Evolutionary conservation across 35 echinoderm and acorn worm species (phyloP).

Genomic region (Heliocidaris erythrogramma): DNA sequence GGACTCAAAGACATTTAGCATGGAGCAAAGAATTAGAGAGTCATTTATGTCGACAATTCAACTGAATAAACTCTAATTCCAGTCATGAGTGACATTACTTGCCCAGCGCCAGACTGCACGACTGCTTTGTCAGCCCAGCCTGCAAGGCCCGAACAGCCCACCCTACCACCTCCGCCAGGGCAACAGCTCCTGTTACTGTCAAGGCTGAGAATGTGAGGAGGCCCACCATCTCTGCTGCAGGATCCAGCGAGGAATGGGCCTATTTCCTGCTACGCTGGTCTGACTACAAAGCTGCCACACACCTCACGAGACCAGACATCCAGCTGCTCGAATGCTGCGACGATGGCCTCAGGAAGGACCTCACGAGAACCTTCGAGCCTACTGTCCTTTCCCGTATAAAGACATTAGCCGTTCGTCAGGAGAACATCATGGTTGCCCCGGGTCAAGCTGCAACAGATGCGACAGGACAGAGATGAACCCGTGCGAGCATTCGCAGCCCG

Average conservation of each 20-base stretch:
- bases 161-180: neutral
- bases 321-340: constrained; percentile 64
- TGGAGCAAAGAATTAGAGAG: too few relatives aligned
- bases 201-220: constrained; percentile 72
- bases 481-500: constrained; percentile 48
- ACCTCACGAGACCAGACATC: constrained; percentile 52
- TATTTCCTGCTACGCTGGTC: constrained; percentile 58
- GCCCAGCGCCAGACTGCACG: constrained; percentile 2
- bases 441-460: constrained; percentile 52
- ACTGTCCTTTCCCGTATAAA: constrained; percentile 49
- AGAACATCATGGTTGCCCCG: constrained; percentile 56
- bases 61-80: too few relatives aligned
- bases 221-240: constrained; percentile 32
- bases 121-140: neutral
- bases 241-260: constrained; percentile 63
- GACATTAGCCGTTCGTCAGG: constrained; percentile 49
- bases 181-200: constrained; percentile 35
- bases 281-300: constrained; percentile 66
- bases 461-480: constrained; percentile 58
- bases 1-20: too few relatives aligned
- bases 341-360: constrained; percentile 57
- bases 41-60: too few relatives aligned
- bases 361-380: constrained; percentile 41
- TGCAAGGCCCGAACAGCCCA: constrained; percentile 8
- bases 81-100: neutral